These are phyloP conservation scores for Erebia ligea DNA, from an alignment of 2,888 invertebrate species.

Conservation along the genomic window DNA sequence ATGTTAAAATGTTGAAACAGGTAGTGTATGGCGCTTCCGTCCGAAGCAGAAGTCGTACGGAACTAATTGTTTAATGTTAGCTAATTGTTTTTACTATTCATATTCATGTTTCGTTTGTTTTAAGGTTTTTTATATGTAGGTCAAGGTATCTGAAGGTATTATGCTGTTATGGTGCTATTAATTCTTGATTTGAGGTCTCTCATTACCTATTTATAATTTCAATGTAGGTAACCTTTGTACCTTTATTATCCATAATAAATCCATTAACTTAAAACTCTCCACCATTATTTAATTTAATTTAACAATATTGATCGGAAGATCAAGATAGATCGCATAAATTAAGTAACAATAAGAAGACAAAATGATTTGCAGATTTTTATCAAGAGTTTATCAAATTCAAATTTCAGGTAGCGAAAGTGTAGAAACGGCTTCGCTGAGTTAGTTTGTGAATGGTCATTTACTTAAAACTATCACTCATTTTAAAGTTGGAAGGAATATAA, in stretches of 20 bases:
- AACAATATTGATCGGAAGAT: too few species aligned
- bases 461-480: not conserved
- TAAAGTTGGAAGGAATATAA: not conserved
- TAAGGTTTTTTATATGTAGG: constrained; percentile 1
- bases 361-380: constrained; percentile 13
- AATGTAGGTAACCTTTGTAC: too few species aligned
- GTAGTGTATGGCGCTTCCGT: constrained; percentile 29
- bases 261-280: too few species aligned
- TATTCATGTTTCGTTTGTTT: not conserved
- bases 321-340: too few species aligned
- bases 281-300: too few species aligned
- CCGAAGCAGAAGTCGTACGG: constrained; percentile 30
- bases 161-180: not conserved
- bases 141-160: not conserved
- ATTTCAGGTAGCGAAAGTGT: constrained; percentile 15
- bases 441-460: not conserved
- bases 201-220: too few species aligned
- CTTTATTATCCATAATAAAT: too few species aligned
- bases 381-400: too few species aligned
- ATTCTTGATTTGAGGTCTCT: not conserved
- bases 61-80: constrained; percentile 25
- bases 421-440: not conserved
- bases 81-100: constrained; percentile 7
- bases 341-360: not conserved
- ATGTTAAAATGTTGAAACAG: constrained; percentile 28